Conservation (phyloP, 2,797 vertebrate genomes). For the Sphenodon punctatus region DNA sequence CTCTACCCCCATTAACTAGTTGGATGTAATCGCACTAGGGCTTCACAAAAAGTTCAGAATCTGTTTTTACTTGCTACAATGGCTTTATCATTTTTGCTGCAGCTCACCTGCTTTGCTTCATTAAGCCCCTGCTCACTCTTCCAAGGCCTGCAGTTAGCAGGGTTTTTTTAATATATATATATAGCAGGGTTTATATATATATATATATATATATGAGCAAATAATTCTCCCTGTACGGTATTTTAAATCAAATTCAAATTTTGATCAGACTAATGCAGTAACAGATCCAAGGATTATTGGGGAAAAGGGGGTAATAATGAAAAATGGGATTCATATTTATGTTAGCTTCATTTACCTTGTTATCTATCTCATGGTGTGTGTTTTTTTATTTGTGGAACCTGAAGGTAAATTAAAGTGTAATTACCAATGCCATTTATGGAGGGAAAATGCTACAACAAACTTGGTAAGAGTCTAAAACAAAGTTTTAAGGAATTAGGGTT, state of each 20-base stretch:
- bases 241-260: background rate
- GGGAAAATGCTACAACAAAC: background rate
- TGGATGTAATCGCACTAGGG: background rate
- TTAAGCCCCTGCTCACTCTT: background rate
- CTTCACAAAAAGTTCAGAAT: too few relatives aligned
- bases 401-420: background rate
- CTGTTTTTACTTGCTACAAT: fast-evolving
- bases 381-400: background rate
- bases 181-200: too few relatives aligned
- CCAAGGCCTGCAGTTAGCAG: fast-evolving
- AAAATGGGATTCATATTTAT: background rate
- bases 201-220: background rate
- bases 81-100: background rate
- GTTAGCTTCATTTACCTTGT: background rate
- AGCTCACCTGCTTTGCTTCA: background rate
- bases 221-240: background rate
- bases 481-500: background rate
- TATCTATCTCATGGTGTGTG: background rate
- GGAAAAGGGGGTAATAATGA: background rate
- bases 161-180: too few relatives aligned
- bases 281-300: background rate
- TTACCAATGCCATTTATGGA: too few relatives aligned
- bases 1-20: fast-evolving
- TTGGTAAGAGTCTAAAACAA: background rate
- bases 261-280: background rate